Base-by-base conservation (phyloP, 2,797 vertebrate genomes). In the Sorex maritimensis region DNA sequence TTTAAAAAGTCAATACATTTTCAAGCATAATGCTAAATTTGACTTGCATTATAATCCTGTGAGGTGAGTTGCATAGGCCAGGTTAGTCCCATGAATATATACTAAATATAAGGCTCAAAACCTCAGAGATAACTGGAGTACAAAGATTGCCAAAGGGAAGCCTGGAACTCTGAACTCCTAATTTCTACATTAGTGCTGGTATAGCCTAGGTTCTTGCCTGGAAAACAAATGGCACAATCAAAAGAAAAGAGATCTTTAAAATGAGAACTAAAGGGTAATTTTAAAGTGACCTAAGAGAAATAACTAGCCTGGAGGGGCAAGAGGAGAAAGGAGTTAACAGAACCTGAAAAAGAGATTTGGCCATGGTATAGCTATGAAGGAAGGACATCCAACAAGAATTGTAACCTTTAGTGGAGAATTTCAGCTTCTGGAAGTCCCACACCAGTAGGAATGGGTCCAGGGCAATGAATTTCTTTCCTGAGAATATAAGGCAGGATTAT, bases 1-100 rank as follows among this genome's bases (percentile, higher is more conserved):
- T 75, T 13, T 21, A 58, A 58, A 58, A 58, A 88, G 68, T 82
- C 4, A 82, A 41, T 83, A 69, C 28, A 5, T 82, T 46, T 91
- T 95, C 26, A 11, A 77, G 34, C 21, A 92, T 19, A 88, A 90
- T 83, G 84, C 61, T 92, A 77, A 55, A 73, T 92, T 90, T 82
- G 73, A 83, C 88, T 90, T 90, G 26, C 26, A 28, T 78, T 52
- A 58, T 5, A 86, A 78, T 49, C 6, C 38, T 81, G 26, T 3
- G 15, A 92, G 38, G 17, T 28, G 21, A 63, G 30, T 13, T 88
- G 55, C 4, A 7, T 81, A 80, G 67, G 28, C 30, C 21, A 80
- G 78, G 69, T 28, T 86, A 73, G 52, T 85, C 49, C 44, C 30
- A 72, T 68, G 69, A 65, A 81, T n/a, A 83, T 34, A 71, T 23